Percentiles rank a stretch among this genome's conserved stretches.
Conservation (phyloP, 2,888 invertebrate genomes). For the Abrostola tripartita region DNA sequence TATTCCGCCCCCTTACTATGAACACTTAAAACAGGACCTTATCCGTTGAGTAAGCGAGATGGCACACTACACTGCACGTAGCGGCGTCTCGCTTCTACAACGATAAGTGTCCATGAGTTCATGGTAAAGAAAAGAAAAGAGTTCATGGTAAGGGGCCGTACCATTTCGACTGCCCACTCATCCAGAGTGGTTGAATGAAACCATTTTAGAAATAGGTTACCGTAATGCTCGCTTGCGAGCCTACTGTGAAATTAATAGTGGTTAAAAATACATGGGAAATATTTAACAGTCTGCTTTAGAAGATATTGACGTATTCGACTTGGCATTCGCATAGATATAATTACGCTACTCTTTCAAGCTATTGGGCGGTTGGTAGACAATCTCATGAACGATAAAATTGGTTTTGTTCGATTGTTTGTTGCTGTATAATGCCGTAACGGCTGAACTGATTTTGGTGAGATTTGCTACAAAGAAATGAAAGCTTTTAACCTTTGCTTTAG, state of each 20-base stretch:
- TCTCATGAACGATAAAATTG: not conserved
- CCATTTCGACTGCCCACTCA: not conserved
- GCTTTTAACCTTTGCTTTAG: no score
- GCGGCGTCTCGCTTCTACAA: no score
- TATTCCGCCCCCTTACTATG: no score
- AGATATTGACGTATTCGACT: constrained; percentile 4
- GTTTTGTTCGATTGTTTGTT: not conserved
- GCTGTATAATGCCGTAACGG: not conserved
- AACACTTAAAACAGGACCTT: no score
- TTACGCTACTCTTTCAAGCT: not conserved
- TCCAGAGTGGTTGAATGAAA: not conserved
- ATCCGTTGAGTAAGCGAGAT: no score
- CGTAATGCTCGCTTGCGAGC: not conserved
- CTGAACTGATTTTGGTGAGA: not conserved
- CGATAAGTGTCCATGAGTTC: no score
- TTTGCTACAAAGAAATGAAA: not conserved
- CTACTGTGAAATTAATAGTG: constrained; percentile 4
- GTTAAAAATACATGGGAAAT: constrained; percentile 4
- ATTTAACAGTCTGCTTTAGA: not conserved
- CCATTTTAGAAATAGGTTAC: not conserved
- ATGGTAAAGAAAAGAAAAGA: no score
- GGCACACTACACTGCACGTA: no score
- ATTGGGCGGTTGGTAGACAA: not conserved
- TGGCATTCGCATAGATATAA: constrained; percentile 1
- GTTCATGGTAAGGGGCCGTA: no score